Base-by-base conservation (phyloP, 1,140 invertebrate species). In the Mizuhopecten yessoensis region DNA sequence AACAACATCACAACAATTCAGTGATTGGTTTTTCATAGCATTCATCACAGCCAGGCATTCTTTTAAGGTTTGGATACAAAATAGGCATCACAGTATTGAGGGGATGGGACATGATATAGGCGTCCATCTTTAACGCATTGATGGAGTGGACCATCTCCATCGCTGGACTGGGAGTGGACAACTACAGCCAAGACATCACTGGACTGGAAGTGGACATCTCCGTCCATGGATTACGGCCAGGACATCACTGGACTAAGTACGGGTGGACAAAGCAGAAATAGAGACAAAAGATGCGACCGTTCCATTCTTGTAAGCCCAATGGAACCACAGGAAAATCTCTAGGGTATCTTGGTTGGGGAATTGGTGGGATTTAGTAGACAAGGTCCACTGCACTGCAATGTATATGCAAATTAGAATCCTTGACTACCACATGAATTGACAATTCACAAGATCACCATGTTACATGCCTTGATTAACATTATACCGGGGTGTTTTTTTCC, bases 401-500 rank as follows among this genome's bases (percentile, higher is more conserved):
- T 75, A 75, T 75, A 75, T 75, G 57, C 57, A 75, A 75, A 75
- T 75, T 75, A 75, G n/a, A 13, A 75, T 7, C 9, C 57, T 29
- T n/a, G 57, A 75, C 23, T 29, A 75, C 29, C 57, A 75, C n/a
- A 75, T 29, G n/a, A 75, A 75, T 75, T n/a, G 57, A 75, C 57
- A 75, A 75, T 75, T 75, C 23, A 29, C 5, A n/a, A 75, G 1
- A 75, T 75, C 29, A 75, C 20, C 57, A 75, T 75, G 57, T 75
- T 29, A 75, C 0, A 75, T 75, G 57, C 5, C 23, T 29, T 23
- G 57, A 75, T 75, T 75, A 29, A 29, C 57, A 29, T 75, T 75
- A 29, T 75, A 75, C 57, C 57, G n/a, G 57, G n/a, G n/a, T 75
- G 57, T 75, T 75, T 75, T 75, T 23, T 75, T n/a, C n/a, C 11